phyloP scores from a whole-genome alignment of 1,140 invertebrate genomes.

The Asobara japonica region DNA sequence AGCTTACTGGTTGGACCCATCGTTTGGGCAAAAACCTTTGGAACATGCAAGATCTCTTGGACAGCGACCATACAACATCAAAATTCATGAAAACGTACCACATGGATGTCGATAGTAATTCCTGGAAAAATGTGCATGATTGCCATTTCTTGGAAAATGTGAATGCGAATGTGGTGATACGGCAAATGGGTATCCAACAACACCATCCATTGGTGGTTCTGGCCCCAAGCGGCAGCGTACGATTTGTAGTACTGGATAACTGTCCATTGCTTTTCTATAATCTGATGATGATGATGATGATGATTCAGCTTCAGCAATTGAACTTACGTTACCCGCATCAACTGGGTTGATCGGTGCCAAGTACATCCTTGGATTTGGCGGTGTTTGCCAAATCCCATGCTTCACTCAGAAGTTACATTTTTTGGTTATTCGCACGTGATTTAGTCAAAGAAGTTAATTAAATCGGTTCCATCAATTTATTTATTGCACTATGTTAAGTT shows the following conservation, averaged over 20 bases:
- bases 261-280: slow-evolving; percentile 53
- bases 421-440: background rate
- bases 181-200: slow-evolving; percentile 56
- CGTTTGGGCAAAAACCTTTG: too few relatives aligned
- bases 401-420: slow-evolving; percentile 15
- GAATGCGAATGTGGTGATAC: slow-evolving; percentile 58
- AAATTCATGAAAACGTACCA: slow-evolving; percentile 47
- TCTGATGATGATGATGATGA: background rate
- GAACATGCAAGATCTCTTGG: too few relatives aligned
- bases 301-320: background rate
- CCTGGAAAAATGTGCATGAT: slow-evolving; percentile 56
- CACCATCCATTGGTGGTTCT: slow-evolving; percentile 53
- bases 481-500: background rate
- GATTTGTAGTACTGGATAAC: slow-evolving; percentile 62
- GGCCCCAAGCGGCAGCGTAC: slow-evolving; percentile 59
- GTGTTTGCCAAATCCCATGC: slow-evolving; percentile 10
- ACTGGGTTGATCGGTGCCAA: background rate
- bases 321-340: slow-evolving; percentile 1
- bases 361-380: background rate
- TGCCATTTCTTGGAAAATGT: slow-evolving; percentile 54
- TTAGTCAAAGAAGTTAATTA: background rate
- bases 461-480: background rate
- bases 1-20: too few relatives aligned
- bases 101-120: slow-evolving; percentile 59
- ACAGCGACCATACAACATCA: too few relatives aligned